Base-by-base conservation (phyloP, 2,113 vertebrate genomes). In the Malaclemys terrapin region DNA sequence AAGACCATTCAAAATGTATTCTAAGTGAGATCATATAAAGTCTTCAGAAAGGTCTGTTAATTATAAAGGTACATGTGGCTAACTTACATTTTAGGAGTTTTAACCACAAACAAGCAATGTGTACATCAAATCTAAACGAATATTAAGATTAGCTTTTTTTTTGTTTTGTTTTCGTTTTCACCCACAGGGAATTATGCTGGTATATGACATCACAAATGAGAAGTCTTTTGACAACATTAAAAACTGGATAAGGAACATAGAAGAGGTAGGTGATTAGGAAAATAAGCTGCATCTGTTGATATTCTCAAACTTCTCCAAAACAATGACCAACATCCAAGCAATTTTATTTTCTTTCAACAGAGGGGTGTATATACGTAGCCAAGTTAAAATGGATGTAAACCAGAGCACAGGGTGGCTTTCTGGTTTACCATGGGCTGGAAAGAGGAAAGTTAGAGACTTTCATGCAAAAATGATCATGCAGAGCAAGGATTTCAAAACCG, bases 161-260 rank as follows among this genome's bases (percentile, higher is more conserved):
- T 85, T 54, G 89, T 89, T 90, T 91, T 90, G 17, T 47, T 59
- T 95, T 88, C 94, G 8, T 94, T 88, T 93, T n/a, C 17, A 17
- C 14, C 35, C 65, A 38, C 19, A 99, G 99, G 99, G 99, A 80
- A 99, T 99, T 93, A 99, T 99, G 99, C 97, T 99, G 98, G 99
- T 99, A 49, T 99, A 99, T 96, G 99, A 99, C 96, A 99, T 99
- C 98, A 99, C 99, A 97, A 99, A 99, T 83, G 99, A 99, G 91
- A 99, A 99, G 95, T 99, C 99, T 79, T 99, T 99, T 97, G 99
- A 99, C 97, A 99, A 99, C 97, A 99, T 99, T 93, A 99, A 99
- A 97, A 99, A 99, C 96, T 99, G 99, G 99, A 99, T 99, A 95
- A 98, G 99, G 95, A 99, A 99, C 97, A 99, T 99, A 91, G 99